Conservation (phyloP, 1,140 invertebrate species). For the Prorops nasuta region DNA sequence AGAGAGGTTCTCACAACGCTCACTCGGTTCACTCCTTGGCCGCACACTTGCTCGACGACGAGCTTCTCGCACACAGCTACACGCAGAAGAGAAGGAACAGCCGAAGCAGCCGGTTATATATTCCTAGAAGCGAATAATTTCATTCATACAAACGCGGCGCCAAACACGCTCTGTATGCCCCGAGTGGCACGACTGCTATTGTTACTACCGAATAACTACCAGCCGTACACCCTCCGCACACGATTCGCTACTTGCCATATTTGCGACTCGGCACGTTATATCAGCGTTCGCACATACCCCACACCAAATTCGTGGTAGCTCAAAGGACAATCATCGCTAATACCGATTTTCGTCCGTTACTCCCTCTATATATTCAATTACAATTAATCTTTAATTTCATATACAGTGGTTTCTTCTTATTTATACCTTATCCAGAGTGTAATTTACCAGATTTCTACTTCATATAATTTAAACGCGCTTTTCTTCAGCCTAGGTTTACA, state of each 20-base stretch:
- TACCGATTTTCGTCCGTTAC: no score
- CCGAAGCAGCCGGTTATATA: slow-evolving; percentile 30
- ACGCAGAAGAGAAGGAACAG: no score
- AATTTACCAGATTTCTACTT: no score
- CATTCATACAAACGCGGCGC: slow-evolving; percentile 51
- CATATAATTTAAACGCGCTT: no score
- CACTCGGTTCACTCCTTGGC: background rate
- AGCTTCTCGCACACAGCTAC: no score
- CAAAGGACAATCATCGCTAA: slow-evolving; percentile 24
- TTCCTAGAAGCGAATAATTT: slow-evolving; percentile 55
- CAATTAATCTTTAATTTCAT: no score
- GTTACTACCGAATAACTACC: slow-evolving; percentile 48
- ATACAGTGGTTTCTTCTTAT: no score
- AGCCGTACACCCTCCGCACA: slow-evolving; percentile 24
- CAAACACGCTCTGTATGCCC: slow-evolving; percentile 42
- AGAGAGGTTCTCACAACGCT: background rate
- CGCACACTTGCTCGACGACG: no score
- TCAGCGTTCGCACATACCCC: slow-evolving; percentile 8
- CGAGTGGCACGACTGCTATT: slow-evolving; percentile 51
- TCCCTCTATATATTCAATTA: no score
- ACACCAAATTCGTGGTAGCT: slow-evolving; percentile 34
- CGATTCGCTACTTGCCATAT: slow-evolving; percentile 29
- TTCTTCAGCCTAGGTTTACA: no score
- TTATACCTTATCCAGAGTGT: no score
- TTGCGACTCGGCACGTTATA: slow-evolving; percentile 42